These are phyloP conservation scores for Dryoscopus gambensis DNA, from an alignment of 2,113 vertebrate species.

Conservation along the genomic window DNA sequence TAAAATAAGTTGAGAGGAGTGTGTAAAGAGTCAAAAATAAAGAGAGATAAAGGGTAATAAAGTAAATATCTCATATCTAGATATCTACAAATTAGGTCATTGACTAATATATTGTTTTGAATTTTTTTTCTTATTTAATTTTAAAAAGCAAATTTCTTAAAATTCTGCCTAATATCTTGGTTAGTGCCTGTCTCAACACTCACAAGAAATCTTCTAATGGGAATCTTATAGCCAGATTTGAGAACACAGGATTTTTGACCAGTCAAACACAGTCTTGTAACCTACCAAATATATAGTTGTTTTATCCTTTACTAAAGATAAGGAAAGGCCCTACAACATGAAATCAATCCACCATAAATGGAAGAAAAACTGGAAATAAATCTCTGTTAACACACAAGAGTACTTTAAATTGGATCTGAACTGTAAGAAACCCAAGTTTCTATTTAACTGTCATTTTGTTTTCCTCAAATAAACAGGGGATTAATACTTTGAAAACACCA, in stretches of 20 bases:
- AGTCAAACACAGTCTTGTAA: neutral
- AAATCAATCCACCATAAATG: neutral
- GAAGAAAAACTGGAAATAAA: neutral
- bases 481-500: neutral
- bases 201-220: neutral
- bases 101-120: neutral
- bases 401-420: neutral
- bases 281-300: rapidly evolving
- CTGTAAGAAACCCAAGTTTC: neutral
- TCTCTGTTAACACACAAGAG: neutral
- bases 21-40: neutral
- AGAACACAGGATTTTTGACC: neutral
- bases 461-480: neutral
- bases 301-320: neutral
- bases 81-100: neutral
- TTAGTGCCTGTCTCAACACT: neutral
- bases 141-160: rapidly evolving
- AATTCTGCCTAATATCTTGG: neutral
- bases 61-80: neutral
- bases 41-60: neutral
- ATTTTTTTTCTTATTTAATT: neutral
- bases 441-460: neutral
- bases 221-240: neutral
- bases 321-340: neutral
- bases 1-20: neutral